A percentile compares a stretch with the other conserved stretches of the same genome.
phyloP scores from a whole-genome alignment of 2,113 vertebrate species.

The Malurus cyaneus region DNA sequence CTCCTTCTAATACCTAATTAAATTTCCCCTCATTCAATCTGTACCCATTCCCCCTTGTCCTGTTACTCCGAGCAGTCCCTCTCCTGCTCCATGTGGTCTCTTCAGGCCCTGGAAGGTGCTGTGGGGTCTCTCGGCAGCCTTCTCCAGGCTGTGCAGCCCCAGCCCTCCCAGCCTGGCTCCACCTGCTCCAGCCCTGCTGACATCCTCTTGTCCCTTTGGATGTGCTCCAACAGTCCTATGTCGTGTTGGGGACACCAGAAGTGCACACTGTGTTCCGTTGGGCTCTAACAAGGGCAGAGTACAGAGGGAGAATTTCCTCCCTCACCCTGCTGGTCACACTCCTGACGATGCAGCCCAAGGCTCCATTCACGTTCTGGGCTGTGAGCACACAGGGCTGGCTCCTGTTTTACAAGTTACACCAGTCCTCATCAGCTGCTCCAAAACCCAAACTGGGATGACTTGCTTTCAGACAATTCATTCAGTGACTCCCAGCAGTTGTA shows the following conservation, averaged over 20 bases:
- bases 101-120: not conserved
- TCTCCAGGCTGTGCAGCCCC: not conserved
- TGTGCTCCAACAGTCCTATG: not conserved
- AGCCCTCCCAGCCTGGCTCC: not conserved
- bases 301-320: not conserved
- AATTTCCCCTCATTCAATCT: not conserved
- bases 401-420: not conserved
- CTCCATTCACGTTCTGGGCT: not conserved
- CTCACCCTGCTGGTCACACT: not conserved
- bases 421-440: not conserved
- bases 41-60: accelerated
- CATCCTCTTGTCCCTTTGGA: not conserved
- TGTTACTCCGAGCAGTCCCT: too few species aligned
- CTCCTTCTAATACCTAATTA: accelerated
- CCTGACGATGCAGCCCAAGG: not conserved
- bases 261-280: not conserved
- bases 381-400: not conserved
- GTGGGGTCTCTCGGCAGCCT: not conserved
- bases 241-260: not conserved
- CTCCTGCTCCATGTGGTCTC: too few species aligned
- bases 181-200: not conserved
- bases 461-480: not conserved
- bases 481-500: not conserved
- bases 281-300: not conserved
- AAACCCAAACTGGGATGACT: not conserved